Percentiles rank a stretch among this genome's conserved stretches.
Evolutionary conservation across 2,113 vertebrate genomes (phyloP).

Genomic region (Cavia porcellus): DNA sequence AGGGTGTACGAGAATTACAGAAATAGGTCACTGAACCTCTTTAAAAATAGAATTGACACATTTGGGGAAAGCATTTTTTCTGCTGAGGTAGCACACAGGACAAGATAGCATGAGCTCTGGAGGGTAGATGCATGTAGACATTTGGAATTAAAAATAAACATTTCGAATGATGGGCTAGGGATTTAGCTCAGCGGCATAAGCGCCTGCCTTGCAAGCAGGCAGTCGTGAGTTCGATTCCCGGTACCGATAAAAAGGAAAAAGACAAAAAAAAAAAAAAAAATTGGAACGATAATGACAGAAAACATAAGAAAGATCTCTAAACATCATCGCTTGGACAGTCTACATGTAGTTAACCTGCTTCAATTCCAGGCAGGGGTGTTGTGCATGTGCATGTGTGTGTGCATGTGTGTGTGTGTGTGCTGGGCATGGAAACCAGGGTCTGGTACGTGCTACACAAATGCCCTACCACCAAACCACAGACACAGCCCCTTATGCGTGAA

Average conservation of each 20-base stretch:
- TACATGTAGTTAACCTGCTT: background rate
- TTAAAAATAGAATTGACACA: slow-evolving; percentile 76
- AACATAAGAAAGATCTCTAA: slow-evolving; percentile 9
- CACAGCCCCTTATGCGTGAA: background rate
- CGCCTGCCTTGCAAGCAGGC: too few species aligned
- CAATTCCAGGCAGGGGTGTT: background rate
- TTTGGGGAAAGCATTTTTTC: slow-evolving; percentile 64
- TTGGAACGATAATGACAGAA: background rate
- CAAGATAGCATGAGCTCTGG: slow-evolving; percentile 46
- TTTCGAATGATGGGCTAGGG: background rate
- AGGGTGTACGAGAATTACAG: slow-evolving; percentile 43
- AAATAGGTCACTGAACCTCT: slow-evolving; percentile 76
- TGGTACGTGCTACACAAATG: background rate
- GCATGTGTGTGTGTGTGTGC: background rate
- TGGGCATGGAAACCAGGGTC: background rate
- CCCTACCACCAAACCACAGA: background rate
- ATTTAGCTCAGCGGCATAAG: too few species aligned
- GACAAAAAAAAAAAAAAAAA: too few species aligned
- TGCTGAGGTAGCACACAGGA: slow-evolving; percentile 52
- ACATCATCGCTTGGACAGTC: background rate
- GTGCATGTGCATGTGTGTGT: background rate
- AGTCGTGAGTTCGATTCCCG: too few species aligned
- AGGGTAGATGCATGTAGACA: slow-evolving; percentile 37
- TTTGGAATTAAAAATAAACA: slow-evolving; percentile 56
- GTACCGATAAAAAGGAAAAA: too few species aligned